Evolutionary conservation across 2,797 vertebrate genomes (phyloP).

Genomic region (Pangasius djambal): DNA sequence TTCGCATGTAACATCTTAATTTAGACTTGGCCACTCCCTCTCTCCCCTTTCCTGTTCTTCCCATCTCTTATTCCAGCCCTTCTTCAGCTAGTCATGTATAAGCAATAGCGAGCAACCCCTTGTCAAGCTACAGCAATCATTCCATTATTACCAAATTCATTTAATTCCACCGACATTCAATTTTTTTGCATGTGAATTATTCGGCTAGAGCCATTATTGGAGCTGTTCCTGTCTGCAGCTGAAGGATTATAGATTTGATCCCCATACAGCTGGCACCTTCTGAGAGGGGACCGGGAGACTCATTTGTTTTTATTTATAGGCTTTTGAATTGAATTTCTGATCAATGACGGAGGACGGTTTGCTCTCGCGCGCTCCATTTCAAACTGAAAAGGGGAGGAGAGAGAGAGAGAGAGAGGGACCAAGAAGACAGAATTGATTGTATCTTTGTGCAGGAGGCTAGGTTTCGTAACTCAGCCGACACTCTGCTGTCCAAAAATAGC

Average conservation of each 20-base stretch:
- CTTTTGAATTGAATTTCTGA: slow-evolving; percentile 75
- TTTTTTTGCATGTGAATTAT: slow-evolving; percentile 76
- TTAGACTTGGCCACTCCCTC: slow-evolving; percentile 86
- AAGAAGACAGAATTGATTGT: slow-evolving; percentile 56
- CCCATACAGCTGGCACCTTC: slow-evolving; percentile 62
- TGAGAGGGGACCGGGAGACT: slow-evolving; percentile 53
- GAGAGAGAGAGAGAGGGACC: slow-evolving; percentile 5
- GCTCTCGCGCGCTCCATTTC: slow-evolving; percentile 54
- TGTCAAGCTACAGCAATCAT: slow-evolving; percentile 74
- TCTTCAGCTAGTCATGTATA: slow-evolving; percentile 19
- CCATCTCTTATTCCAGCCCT: slow-evolving; percentile 47
- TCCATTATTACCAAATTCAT: slow-evolving; percentile 79
- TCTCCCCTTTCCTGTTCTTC: slow-evolving; percentile 42
- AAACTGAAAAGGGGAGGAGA: slow-evolving; percentile 42
- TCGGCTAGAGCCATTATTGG: slow-evolving; percentile 59
- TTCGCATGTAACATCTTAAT: slow-evolving; percentile 98
- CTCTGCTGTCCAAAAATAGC: slow-evolving; percentile 48
- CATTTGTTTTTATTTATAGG: slow-evolving; percentile 74
- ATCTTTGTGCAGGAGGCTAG: slow-evolving; percentile 45
- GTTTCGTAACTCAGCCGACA: slow-evolving; percentile 50
- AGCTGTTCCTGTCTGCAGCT: slow-evolving; percentile 61
- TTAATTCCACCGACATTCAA: slow-evolving; percentile 70
- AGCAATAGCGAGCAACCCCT: slow-evolving; percentile 77
- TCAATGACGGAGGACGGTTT: slow-evolving; percentile 66
- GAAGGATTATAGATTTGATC: slow-evolving; percentile 68